Evolutionary conservation across 2,888 invertebrate genomes (phyloP), one percentile per base, ranked within the genome.

Genomic region (Caenorhabditis sp.): DNA sequence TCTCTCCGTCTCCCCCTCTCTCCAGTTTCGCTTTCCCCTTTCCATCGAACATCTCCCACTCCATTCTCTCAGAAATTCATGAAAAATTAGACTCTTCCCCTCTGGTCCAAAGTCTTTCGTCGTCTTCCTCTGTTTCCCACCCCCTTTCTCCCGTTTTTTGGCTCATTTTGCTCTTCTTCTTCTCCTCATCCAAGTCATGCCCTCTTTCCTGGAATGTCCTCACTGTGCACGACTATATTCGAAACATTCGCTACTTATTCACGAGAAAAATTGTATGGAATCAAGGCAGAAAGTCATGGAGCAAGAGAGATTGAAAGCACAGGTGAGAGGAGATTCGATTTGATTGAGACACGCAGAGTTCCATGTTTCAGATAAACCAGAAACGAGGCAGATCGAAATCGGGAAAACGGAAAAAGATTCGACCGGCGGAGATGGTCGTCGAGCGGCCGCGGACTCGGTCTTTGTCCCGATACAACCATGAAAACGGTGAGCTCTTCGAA

Each of bases 61-160:
- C 47, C 58, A 74, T 74, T 74, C 74, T 67, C 76, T 76, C 44
- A 58, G 55, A 76, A 76, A 76, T 76, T 76, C 76, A 76, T 76
- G 76, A 67, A 61, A 76, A 76, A 76, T 76, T 76, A 67, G 76
- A 60, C 32, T n/a, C 56, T 44, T n/a, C n/a, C 22, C 64, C 18
- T 24, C n/a, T 32, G 32, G n/a, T 20, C 18, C 24, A 9, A 9
- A 28, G 24, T 24, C 35, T 32, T 20, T 20, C 18, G 18, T 53
- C 26, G 1, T 13, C 8, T 32, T n/a, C n/a, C n/a, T n/a, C n/a
- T n/a, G n/a, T n/a, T n/a, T n/a, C n/a, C n/a, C n/a, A n/a, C n/a
- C n/a, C n/a, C 47, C n/a, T 35, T 26, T 20, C 20, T 20, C 24
- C 26, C 5, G 22, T 32, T 20, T 24, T 24, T 22, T 20, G 32